Evolutionary conservation across 1,140 invertebrate species (phyloP).

Genomic region (Myzus persicae): DNA sequence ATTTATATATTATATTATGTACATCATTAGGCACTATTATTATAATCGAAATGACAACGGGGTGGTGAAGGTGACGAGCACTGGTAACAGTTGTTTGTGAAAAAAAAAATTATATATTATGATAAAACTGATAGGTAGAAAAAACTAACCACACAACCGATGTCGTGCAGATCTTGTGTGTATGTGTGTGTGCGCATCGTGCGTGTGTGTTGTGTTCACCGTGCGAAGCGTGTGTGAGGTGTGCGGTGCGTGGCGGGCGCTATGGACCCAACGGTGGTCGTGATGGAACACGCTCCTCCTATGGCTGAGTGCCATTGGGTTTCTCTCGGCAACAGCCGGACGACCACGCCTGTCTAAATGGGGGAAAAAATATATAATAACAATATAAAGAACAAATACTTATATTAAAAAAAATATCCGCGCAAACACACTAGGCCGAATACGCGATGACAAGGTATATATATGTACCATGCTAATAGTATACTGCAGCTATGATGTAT

Average conservation of each 20-base stretch:
- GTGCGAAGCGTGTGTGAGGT: not conserved
- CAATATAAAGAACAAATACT: not conserved
- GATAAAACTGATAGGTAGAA: not conserved
- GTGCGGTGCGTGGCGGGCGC: not conserved
- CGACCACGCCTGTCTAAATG: slow-evolving; percentile 34
- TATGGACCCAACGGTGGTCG: slow-evolving; percentile 10
- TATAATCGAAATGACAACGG: not conserved
- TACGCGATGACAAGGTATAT: slow-evolving; percentile 9
- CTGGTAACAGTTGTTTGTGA: not conserved
- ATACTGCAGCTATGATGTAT: not conserved
- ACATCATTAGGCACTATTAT: not conserved
- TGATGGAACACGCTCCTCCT: slow-evolving; percentile 49
- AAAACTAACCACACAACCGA: not conserved
- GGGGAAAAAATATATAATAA: not conserved
- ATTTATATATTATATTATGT: not conserved
- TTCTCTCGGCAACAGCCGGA: not conserved
- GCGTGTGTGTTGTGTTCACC: not conserved
- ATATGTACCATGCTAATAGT: not conserved
- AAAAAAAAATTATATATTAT: not conserved
- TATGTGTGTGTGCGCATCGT: not conserved
- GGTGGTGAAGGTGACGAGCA: not conserved
- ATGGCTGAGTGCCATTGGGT: slow-evolving; percentile 38
- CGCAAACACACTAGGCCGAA: not conserved
- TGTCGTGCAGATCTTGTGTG: not conserved
- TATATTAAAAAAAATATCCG: not conserved